These are phyloP conservation scores for Lepilemur ruficaudatus DNA, from an alignment of 2,797 vertebrate genomes.

Conservation along the genomic window DNA sequence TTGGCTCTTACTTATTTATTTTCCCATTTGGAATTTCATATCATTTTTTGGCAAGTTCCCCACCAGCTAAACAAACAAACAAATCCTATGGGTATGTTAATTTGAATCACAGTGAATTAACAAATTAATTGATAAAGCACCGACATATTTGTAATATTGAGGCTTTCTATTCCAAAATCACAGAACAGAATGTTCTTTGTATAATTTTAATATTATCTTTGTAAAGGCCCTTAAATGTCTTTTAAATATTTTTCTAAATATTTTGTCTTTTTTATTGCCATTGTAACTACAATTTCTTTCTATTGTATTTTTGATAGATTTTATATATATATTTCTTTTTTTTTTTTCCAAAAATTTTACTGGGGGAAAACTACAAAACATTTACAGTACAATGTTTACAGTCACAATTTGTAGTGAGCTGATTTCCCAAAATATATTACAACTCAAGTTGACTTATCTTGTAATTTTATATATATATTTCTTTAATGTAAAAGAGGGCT, in stretches of 20 bases:
- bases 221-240: not conserved
- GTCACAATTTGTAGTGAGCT: no score
- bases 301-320: not conserved
- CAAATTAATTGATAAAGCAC: not conserved
- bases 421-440: no score
- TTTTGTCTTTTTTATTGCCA: not conserved
- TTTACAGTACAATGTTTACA: no score
- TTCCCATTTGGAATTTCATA: conserved; percentile 10
- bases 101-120: not conserved
- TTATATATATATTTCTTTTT: not conserved
- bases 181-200: not conserved
- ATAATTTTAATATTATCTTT: not conserved
- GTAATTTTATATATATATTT: not conserved
- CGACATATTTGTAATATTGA: not conserved
- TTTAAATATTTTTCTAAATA: conserved; percentile 6
- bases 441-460: no score
- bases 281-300: not conserved
- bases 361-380: no score
- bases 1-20: not conserved
- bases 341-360: no score
- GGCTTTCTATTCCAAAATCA: not conserved
- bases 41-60: not conserved
- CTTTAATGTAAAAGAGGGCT: not conserved
- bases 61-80: not conserved
- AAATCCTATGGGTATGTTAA: not conserved